A percentile compares a stretch with the other conserved stretches of the same genome.
phyloP scores from a whole-genome alignment of 2,113 vertebrate genomes.

The Saguinus midas region DNA sequence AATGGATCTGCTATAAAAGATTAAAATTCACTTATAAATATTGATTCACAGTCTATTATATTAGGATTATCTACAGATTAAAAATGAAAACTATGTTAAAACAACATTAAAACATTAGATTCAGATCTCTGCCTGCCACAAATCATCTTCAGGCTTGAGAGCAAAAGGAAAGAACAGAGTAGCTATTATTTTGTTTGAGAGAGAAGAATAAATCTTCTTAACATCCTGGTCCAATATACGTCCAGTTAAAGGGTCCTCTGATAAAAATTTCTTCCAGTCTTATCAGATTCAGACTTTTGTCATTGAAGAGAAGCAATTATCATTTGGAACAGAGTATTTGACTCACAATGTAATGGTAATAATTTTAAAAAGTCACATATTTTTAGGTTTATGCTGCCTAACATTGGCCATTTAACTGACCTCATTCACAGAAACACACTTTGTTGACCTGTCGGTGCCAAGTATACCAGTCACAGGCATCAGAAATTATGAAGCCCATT shows the following conservation, averaged over 20 bases:
- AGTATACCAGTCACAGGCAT: not conserved
- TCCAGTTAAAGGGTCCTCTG: not conserved
- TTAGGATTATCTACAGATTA: slow-evolving; percentile 65
- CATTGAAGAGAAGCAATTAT: not conserved
- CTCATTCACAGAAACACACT: not conserved
- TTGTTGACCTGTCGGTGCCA: not conserved
- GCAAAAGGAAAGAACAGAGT: slow-evolving; percentile 13
- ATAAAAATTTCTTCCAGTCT: not conserved
- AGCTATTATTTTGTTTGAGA: slow-evolving; percentile 33
- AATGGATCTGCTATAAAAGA: slow-evolving; percentile 74
- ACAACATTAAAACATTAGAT: slow-evolving; percentile 60
- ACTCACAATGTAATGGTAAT: not conserved
- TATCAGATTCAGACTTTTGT: not conserved
- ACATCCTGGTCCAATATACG: not conserved
- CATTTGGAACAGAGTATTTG: not conserved
- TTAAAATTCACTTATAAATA: slow-evolving; percentile 80
- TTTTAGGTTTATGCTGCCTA: not conserved
- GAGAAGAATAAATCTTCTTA: slow-evolving; percentile 20
- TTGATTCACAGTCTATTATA: slow-evolving; percentile 68
- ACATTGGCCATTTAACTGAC: not conserved
- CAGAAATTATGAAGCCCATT: not conserved
- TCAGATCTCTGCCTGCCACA: not conserved
- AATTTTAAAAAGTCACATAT: not conserved
- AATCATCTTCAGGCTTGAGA: slow-evolving; percentile 36
- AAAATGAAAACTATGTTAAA: slow-evolving; percentile 60